Evolutionary conservation across 2,113 vertebrate species (phyloP), one percentile per base, ranked within the genome.

Genomic region (Coturnix japonica): DNA sequence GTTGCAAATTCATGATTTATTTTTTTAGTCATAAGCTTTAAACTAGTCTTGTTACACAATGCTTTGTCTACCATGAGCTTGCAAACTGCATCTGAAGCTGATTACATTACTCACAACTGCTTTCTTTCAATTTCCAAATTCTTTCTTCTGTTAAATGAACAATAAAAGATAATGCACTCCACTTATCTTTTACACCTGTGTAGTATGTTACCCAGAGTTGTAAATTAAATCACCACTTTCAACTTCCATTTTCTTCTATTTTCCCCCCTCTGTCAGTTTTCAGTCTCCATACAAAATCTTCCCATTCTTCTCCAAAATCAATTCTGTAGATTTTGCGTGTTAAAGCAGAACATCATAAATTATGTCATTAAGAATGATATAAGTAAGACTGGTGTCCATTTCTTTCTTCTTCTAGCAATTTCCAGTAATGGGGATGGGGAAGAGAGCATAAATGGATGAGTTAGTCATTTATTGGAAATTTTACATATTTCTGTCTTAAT

Each of bases 391-490:
- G 35, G 26, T 21, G 10, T 18, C 25, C 22, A 6, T 75, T 7
- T 63, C 41, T 76, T 79, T 65, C 16, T 82, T 91, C 15, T 71
- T 78, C 81, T 69, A 89, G 14, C 14, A 73, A 66, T 76, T 92
- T 79, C 78, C 64, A 49, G 64, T 89, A 92, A 89, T 1, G 63
- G 17, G 21, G 22, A 14, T 46, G 31, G 20, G 37, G 25, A 61
- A 61, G 60, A 65, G 39, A 46, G 69, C 54, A 44, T 2, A 2
- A 54, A 39, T 44, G 41, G 60, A 11, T 19, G 25, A 33, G 22
- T 8, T 15, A 76, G 74, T 47, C 41, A 69, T 74, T 94, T 94
- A 71, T 89, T 71, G 64, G 67, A 96, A 95, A 8, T n/a, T 31
- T 82, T 63, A 37, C 33, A 6, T 85, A 85, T 79, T 93, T 89